These are phyloP conservation scores for Hesperophylax magnus DNA, from an alignment of 1,140 invertebrate species.

Conservation along the genomic window DNA sequence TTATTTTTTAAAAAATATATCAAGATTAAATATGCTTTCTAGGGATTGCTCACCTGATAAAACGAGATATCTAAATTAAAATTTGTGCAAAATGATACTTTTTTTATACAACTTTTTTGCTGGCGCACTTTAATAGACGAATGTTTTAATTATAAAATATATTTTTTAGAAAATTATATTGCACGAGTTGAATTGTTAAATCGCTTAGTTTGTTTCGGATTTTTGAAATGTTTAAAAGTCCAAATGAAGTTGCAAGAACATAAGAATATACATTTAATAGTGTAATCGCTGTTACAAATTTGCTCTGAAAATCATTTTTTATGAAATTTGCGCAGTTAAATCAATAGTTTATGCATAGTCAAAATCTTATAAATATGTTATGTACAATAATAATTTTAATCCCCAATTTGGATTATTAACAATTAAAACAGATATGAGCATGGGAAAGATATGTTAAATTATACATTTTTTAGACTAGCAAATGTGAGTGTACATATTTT, in stretches of 20 bases:
- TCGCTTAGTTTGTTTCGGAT: not conserved
- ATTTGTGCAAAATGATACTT: not conserved
- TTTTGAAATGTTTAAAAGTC: not conserved
- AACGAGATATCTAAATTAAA: not conserved
- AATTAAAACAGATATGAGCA: slow-evolving; percentile 32
- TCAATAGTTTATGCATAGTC: slow-evolving; percentile 9
- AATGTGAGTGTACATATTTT: not conserved
- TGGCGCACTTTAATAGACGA: too few relatives aligned
- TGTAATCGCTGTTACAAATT: not conserved
- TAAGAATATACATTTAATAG: not conserved
- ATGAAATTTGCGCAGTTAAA: slow-evolving; percentile 1
- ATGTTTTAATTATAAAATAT: too few relatives aligned
- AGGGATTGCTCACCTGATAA: not conserved
- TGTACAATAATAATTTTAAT: slow-evolving; percentile 25
- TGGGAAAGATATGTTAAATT: slow-evolving; percentile 27
- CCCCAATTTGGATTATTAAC: slow-evolving; percentile 16
- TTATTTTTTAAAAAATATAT: slow-evolving; percentile 23
- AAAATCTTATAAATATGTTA: slow-evolving; percentile 30
- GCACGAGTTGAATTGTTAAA: too few relatives aligned
- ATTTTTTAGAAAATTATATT: too few relatives aligned
- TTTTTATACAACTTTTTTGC: not conserved
- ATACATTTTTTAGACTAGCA: slow-evolving; percentile 20
- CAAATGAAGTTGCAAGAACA: too few relatives aligned
- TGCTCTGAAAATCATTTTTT: not conserved
- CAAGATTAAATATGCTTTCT: not conserved